Conservation (phyloP, 2,797 vertebrate genomes). For the Sphenodon punctatus region DNA sequence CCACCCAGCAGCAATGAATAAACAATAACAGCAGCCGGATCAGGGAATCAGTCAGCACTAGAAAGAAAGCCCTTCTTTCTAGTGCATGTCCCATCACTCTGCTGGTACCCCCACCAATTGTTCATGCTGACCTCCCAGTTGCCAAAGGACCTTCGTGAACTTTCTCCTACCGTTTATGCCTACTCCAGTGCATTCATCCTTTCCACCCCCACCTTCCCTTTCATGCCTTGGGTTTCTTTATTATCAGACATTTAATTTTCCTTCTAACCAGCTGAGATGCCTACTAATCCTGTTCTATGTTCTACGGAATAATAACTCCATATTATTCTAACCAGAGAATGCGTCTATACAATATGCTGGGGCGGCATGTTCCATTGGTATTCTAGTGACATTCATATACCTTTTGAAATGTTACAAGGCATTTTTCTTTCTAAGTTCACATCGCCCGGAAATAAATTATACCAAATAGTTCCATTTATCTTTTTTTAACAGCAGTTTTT, state of each 20-base stretch:
- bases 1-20: too few relatives aligned
- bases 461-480: slow-evolving; percentile 9
- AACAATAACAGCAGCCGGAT: too few relatives aligned
- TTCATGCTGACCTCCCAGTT: neutral
- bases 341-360: neutral
- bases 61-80: too few relatives aligned
- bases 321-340: neutral
- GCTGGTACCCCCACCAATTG: too few relatives aligned
- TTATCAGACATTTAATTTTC: slow-evolving; percentile 1
- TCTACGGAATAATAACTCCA: neutral
- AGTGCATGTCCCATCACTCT: too few relatives aligned
- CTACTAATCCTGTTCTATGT: neutral
- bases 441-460: neutral
- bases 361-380: neutral
- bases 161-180: neutral
- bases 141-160: neutral
- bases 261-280: neutral
- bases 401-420: neutral
- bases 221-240: neutral
- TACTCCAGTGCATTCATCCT: neutral
- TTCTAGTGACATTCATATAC: neutral
- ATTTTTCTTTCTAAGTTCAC: neutral
- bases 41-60: too few relatives aligned
- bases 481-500: neutral
- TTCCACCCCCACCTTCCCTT: neutral